Evolutionary conservation across 1,140 invertebrate species (phyloP).

Genomic region (Halesus radiatus): DNA sequence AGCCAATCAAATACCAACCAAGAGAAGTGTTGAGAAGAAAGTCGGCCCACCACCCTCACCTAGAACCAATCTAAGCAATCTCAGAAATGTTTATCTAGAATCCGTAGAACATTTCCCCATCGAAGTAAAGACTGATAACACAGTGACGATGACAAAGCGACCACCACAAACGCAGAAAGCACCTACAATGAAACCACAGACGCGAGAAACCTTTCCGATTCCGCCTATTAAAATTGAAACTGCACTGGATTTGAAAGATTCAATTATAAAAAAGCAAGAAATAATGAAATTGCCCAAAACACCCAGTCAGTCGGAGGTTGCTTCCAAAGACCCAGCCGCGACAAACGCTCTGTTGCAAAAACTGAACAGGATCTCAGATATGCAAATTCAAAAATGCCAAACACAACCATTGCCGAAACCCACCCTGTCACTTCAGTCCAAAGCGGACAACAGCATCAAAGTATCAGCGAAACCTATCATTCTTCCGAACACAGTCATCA

Average conservation of each 20-base stretch:
- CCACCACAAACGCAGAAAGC: background rate
- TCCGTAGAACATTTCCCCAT: conserved; percentile 5
- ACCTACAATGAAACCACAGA: background rate
- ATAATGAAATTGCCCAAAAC: no score
- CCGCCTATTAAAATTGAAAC: no score
- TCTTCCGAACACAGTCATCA: background rate
- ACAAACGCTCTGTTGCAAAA: conserved; percentile 5
- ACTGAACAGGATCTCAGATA: conserved; percentile 18
- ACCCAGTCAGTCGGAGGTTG: no score
- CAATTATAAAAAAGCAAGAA: no score
- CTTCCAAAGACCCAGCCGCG: background rate
- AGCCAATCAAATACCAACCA: background rate
- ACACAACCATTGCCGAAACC: background rate
- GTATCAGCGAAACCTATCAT: no score
- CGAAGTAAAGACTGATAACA: background rate
- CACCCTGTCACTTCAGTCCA: background rate
- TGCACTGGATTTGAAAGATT: no score
- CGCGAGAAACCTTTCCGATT: no score
- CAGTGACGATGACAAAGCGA: background rate
- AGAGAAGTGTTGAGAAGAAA: background rate
- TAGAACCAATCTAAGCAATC: background rate
- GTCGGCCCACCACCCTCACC: background rate
- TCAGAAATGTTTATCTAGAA: conserved; percentile 18
- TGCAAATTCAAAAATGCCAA: conserved; percentile 11
- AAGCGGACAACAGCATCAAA: no score